Conservation (phyloP, 2,888 invertebrate genomes). For the Eupsilia transversa region DNA sequence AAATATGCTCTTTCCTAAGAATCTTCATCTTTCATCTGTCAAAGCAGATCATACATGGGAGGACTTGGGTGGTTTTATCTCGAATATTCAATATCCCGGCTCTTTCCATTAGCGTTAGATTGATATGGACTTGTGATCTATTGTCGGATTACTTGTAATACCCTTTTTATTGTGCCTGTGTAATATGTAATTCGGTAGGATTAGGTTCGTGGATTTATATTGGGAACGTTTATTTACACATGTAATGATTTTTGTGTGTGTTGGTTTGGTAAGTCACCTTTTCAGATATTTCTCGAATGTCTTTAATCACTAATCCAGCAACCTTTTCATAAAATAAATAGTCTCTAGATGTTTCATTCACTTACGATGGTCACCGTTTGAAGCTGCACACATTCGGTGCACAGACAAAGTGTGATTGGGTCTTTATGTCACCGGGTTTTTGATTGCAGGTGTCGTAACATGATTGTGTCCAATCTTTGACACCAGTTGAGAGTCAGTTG, state of each 20-base stretch:
- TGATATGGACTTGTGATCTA: conserved; percentile 62
- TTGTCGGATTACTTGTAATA: conserved; percentile 60
- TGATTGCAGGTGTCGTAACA: neutral
- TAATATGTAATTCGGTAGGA: conserved; percentile 53
- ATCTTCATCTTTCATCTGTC: conserved; percentile 52
- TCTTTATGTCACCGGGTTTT: neutral
- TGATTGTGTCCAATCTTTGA: conserved; percentile 1
- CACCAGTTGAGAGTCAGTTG: neutral
- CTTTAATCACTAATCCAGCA: neutral
- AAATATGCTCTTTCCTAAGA: conserved; percentile 23
- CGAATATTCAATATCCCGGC: conserved; percentile 46
- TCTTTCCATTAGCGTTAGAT: conserved; percentile 62
- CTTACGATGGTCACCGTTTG: neutral
- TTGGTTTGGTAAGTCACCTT: too few species aligned
- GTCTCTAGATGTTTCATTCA: neutral
- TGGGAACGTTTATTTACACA: conserved; percentile 21
- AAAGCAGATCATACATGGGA: conserved; percentile 28
- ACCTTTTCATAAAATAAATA: neutral
- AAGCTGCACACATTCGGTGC: conserved; percentile 2
- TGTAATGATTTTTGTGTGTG: conserved; percentile 29
- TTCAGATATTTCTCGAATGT: neutral
- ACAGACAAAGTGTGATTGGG: conserved; percentile 19
- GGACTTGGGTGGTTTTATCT: conserved; percentile 38
- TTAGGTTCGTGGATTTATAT: conserved; percentile 33
- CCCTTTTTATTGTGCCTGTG: conserved; percentile 53